Conservation (phyloP, 2,113 vertebrate genomes). For the Gavialis gangeticus region DNA sequence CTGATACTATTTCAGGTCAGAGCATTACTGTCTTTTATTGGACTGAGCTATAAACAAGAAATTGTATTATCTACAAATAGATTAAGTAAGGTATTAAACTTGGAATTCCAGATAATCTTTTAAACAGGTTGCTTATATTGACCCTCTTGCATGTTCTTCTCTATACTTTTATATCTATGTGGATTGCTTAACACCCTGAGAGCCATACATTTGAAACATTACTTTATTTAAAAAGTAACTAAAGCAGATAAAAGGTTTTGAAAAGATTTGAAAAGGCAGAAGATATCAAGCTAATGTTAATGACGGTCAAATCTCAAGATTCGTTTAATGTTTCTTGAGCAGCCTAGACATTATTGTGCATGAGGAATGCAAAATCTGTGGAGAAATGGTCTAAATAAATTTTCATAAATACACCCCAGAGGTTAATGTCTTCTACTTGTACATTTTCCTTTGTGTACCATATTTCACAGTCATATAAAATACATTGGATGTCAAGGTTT, state of each 20-base stretch:
- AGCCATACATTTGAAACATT: background rate
- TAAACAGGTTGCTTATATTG: background rate
- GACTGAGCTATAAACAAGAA: background rate
- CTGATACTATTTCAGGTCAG: background rate
- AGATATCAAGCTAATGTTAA: background rate
- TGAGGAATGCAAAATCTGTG: background rate
- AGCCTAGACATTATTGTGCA: background rate
- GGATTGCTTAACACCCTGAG: background rate
- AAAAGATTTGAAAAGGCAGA: slow-evolving; percentile 10
- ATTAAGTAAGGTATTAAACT: slow-evolving; percentile 8
- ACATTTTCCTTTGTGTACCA: background rate
- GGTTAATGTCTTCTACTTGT: background rate
- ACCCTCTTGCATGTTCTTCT: background rate
- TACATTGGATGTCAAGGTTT: background rate
- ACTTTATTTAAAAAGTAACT: background rate
- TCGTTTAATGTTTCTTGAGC: slow-evolving; percentile 26
- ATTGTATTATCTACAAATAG: background rate
- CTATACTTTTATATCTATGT: background rate
- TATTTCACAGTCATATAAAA: slow-evolving; percentile 2
- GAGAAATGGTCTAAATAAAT: slow-evolving; percentile 18
- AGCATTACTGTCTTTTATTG: background rate
- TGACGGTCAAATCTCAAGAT: background rate
- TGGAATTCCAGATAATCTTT: background rate
- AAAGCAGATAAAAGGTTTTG: background rate
- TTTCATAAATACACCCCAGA: background rate